phyloP scores from a whole-genome alignment of 2,113 vertebrate genomes.

The Poeciliopsis occidentalis region DNA sequence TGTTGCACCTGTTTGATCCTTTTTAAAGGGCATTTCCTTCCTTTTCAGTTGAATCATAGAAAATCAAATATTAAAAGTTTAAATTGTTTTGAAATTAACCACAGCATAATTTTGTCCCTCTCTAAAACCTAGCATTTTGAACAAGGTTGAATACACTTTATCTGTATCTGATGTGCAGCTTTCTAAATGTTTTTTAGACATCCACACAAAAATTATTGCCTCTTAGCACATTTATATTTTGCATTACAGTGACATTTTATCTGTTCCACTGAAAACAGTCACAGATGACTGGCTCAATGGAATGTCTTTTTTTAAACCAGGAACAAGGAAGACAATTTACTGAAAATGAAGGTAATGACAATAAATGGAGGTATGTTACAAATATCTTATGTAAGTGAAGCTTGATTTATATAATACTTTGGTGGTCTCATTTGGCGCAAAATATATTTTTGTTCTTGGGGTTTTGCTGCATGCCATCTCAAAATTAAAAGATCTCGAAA shows the following conservation, averaged over 20 bases:
- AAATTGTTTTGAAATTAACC: no score
- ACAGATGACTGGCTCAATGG: constrained; percentile 18
- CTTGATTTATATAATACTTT: background rate
- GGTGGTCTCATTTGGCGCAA: background rate
- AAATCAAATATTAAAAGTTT: no score
- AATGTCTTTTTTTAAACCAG: constrained; percentile 49
- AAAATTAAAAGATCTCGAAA: background rate
- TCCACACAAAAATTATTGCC: background rate
- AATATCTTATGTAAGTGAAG: background rate
- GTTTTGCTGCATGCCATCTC: background rate
- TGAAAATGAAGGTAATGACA: background rate
- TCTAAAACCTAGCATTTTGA: no score
- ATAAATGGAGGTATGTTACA: background rate
- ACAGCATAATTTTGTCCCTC: no score
- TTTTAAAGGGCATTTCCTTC: no score
- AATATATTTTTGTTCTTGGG: background rate
- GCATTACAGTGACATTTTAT: background rate
- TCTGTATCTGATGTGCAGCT: no score
- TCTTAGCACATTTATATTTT: background rate
- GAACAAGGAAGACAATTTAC: constrained; percentile 52
- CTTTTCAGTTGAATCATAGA: no score
- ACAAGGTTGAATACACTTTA: no score
- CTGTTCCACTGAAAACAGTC: constrained; percentile 19
- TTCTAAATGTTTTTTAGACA: background rate
- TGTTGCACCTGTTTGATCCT: no score